These are phyloP conservation scores for Macrobrachium rosenbergii DNA, from an alignment of 1,140 invertebrate species.

Conservation along the genomic window DNA sequence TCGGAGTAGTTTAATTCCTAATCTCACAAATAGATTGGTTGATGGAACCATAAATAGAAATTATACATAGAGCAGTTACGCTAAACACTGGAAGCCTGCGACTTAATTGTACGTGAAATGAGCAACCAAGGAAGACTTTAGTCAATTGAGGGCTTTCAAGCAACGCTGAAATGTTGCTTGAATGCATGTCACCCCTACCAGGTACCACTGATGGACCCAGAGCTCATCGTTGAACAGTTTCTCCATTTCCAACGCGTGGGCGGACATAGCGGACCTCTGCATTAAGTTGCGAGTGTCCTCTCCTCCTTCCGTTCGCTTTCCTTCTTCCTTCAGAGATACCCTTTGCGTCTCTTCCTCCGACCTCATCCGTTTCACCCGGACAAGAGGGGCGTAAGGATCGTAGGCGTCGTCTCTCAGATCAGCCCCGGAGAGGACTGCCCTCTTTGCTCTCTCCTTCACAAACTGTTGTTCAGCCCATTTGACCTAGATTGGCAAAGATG, in stretches of 20 bases:
- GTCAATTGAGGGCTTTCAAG: too few relatives aligned
- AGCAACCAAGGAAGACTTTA: neutral
- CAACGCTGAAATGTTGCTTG: too few relatives aligned
- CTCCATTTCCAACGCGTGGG: conserved; percentile 33
- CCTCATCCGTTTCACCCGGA: conserved; percentile 33
- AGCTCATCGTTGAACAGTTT: conserved; percentile 85
- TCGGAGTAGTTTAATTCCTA: conserved; percentile 48
- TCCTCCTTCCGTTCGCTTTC: conserved; percentile 67
- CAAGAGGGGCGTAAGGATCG: conserved; percentile 27
- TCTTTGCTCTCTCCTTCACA: conserved; percentile 76
- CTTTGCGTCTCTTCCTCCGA: neutral
- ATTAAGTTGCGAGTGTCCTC: too few relatives aligned
- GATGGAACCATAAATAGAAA: too few relatives aligned
- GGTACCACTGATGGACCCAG: conserved; percentile 91
- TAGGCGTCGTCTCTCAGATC: neutral
- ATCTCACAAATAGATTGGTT: too few relatives aligned
- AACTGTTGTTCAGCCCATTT: conserved; percentile 80
- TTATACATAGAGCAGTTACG: too few relatives aligned
- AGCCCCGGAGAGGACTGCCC: conserved; percentile 72
- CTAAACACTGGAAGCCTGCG: too few relatives aligned
- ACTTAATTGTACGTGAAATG: too few relatives aligned
- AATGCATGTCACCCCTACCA: conserved; percentile 77
- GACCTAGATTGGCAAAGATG: conserved; percentile 76
- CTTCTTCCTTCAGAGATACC: neutral
- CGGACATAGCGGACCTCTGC: conserved; percentile 14